Evolutionary conservation across 2,888 invertebrate genomes (phyloP), one percentile per base, ranked within the genome.

Genomic region (Tiliacea citrago): DNA sequence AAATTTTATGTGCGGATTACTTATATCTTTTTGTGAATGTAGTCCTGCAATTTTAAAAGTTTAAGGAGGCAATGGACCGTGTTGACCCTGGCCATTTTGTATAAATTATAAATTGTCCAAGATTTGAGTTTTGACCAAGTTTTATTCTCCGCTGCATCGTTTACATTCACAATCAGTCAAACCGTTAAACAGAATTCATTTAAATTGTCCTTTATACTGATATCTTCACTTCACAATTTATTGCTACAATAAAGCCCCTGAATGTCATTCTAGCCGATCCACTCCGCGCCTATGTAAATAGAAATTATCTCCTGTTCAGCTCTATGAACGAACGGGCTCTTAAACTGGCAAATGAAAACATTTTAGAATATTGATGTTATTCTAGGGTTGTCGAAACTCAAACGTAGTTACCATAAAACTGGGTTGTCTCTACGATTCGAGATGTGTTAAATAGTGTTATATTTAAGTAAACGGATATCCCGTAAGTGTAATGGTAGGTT

Each of bases 381-480:
- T 61, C 55, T 42, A 78, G 67, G 73, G 67, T 35, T 74, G 75
- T 67, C 71, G 24, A 72, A 42, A 60, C 42, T 68, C 18, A 29
- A 29, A 63, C 24, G 1, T 45, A 66, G 10, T n/a, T 35, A 39
- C 24, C 57, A 39, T 21, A 24, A n/a, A 16, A 16, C 47, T 47
- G 62, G 65, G 58, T 62, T 73, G 66, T 51, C 21, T 7, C 39
- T 13, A 29, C 55, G 1, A 47, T 13, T 51, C 10, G n/a, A 8
- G 5, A 60, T 65, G 35, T 58, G 35, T 58, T 61, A 65, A 72
- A 76, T 57, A 53, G 42, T 68, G 55, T 71, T 73, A 47, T 74
- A 76, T 74, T 81, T 71, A 75, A 66, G 75, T 77, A 79, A 89
- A 88, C 88, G 91, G 89, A 90, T 84, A 87, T 88, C 85, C 86